Conservation (phyloP, 2,113 vertebrate genomes). For the Hiodon alosoides region DNA sequence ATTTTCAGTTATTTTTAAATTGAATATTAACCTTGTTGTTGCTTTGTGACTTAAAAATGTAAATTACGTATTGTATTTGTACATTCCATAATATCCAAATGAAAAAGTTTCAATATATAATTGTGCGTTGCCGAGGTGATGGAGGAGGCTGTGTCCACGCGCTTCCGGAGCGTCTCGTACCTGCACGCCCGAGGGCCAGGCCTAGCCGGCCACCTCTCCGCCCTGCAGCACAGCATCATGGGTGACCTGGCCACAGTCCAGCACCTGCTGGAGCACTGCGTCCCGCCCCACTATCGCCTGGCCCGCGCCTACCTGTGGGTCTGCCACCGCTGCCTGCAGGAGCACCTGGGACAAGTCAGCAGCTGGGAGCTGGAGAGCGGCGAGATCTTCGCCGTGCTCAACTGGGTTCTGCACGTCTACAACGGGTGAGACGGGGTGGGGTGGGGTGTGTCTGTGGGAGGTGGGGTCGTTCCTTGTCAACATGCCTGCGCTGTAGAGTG, state of each 20-base stretch:
- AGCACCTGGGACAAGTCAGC: slow-evolving; percentile 74
- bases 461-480: background rate
- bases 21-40: too few species aligned
- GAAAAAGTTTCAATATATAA: background rate
- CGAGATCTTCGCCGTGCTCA: slow-evolving; percentile 81
- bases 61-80: too few species aligned
- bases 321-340: slow-evolving; percentile 70
- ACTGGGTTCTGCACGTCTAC: slow-evolving; percentile 83
- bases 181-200: slow-evolving; percentile 63
- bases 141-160: slow-evolving; percentile 58
- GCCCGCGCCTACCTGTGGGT: slow-evolving; percentile 69
- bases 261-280: slow-evolving; percentile 84
- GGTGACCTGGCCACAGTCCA: slow-evolving; percentile 74
- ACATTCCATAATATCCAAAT: too few species aligned
- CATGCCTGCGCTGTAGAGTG: too few species aligned
- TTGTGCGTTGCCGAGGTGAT: slow-evolving; percentile 49
- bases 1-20: too few species aligned
- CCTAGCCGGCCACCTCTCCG: slow-evolving; percentile 74
- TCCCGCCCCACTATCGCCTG: slow-evolving; percentile 78
- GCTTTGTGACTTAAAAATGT: too few species aligned
- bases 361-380: slow-evolving; percentile 80
- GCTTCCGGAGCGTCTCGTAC: slow-evolving; percentile 63
- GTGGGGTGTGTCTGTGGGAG: background rate
- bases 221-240: slow-evolving; percentile 73
- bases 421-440: slow-evolving; percentile 63